phyloP scores from a whole-genome alignment of 37 sponge, comb jelly and placozoan genomes.

The Agelas oroides region DNA sequence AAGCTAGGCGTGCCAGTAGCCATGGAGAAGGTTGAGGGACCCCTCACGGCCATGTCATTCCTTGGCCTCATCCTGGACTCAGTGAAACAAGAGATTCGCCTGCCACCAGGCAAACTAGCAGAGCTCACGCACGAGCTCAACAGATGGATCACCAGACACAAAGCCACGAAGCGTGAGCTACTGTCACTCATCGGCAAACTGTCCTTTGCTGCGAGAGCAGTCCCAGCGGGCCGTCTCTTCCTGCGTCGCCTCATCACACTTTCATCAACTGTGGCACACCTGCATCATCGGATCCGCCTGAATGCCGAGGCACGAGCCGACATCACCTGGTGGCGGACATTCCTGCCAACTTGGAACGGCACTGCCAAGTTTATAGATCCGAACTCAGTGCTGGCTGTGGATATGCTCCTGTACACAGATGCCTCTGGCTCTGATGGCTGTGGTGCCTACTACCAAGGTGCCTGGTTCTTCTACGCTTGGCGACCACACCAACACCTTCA shows the following conservation, averaged over 20 bases:
- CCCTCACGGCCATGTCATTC: no score
- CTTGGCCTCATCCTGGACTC: no score
- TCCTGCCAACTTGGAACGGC: no score
- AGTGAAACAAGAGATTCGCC: no score
- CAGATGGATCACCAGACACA: not conserved
- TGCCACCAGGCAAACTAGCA: no score
- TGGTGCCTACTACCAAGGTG: not conserved
- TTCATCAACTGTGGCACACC: conserved; percentile 2
- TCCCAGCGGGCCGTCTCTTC: conserved; percentile 38
- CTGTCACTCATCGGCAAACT: conserved; percentile 40
- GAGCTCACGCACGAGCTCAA: conserved; percentile 20
- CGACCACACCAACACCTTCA: no score
- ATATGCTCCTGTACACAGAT: no score
- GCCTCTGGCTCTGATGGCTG: no score
- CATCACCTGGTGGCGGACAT: conserved; percentile 45
- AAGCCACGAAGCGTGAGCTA: conserved; percentile 28
- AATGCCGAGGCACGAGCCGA: conserved; percentile 15
- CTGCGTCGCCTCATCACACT: conserved; percentile 7
- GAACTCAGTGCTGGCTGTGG: no score
- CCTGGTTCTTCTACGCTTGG: not conserved
- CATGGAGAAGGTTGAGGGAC: no score
- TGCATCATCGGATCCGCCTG: conserved; percentile 33
- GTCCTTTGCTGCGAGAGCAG: conserved; percentile 27
- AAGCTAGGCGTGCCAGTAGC: no score
- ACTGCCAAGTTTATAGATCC: no score